Conservation (phyloP, 2,113 vertebrate genomes). For the Siphamia tubifer region DNA sequence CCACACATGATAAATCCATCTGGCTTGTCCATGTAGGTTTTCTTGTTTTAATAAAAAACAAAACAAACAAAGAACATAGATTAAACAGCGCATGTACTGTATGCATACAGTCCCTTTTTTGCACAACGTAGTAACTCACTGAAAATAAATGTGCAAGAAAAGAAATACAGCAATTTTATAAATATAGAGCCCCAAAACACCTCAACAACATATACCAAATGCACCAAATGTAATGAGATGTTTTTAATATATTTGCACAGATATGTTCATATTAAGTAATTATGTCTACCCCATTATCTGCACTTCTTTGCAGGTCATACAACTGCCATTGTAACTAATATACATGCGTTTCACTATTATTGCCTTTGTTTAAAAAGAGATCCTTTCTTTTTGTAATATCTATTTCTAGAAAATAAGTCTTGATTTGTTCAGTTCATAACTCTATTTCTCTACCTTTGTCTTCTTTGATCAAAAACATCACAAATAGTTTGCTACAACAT, state of each 20-base stretch:
- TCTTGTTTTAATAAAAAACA: slow-evolving; percentile 79
- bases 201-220: slow-evolving; percentile 59
- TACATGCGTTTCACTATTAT: slow-evolving; percentile 80
- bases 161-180: slow-evolving; percentile 58
- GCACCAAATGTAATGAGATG: slow-evolving; percentile 58
- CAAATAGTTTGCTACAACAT: slow-evolving; percentile 66
- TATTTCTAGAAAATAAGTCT: slow-evolving; percentile 71
- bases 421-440: slow-evolving; percentile 44
- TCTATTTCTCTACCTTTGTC: slow-evolving; percentile 49
- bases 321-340: slow-evolving; percentile 67
- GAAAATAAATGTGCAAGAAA: slow-evolving; percentile 42
- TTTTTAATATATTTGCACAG: slow-evolving; percentile 61
- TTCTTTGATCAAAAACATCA: slow-evolving; percentile 63
- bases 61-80: slow-evolving; percentile 71
- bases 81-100: slow-evolving; percentile 52
- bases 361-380: slow-evolving; percentile 72
- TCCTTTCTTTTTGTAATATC: slow-evolving; percentile 52
- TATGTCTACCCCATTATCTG: slow-evolving; percentile 37
- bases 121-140: slow-evolving; percentile 49
- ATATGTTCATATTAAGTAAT: slow-evolving; percentile 49
- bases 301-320: slow-evolving; percentile 46
- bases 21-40: slow-evolving; percentile 26
- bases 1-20: slow-evolving; percentile 37
- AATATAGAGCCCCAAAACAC: slow-evolving; percentile 55
- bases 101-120: slow-evolving; percentile 54